A percentile compares a stretch with the other conserved stretches of the same genome.
phyloP scores from a whole-genome alignment of 2,797 vertebrate species.

The Dicrostonyx torquatus region DNA sequence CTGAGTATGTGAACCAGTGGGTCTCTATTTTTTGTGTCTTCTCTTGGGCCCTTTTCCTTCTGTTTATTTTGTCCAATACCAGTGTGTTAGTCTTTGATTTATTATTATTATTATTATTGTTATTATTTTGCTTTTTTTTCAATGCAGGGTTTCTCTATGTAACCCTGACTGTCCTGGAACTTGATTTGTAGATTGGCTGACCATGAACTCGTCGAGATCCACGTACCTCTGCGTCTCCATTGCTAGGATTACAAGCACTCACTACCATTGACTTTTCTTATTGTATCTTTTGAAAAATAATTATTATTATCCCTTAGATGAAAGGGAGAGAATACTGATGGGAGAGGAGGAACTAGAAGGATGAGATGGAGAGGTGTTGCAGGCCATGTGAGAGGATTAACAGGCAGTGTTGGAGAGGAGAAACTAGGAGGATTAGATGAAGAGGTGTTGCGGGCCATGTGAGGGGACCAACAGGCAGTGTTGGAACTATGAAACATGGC shows the following conservation, averaged over 20 bases:
- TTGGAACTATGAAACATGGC: neutral
- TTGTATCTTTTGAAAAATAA: neutral
- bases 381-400: neutral
- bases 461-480: too few relatives aligned
- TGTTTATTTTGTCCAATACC: neutral
- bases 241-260: neutral
- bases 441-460: neutral
- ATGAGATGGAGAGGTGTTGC: neutral
- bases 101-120: too few relatives aligned
- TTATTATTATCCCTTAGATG: neutral
- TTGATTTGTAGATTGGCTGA: neutral
- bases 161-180: neutral
- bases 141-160: neutral
- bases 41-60: neutral
- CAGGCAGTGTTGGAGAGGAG: neutral
- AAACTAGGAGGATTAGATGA: neutral
- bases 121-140: neutral
- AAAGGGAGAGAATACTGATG: neutral
- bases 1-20: neutral
- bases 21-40: neutral
- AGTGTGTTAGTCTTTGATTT: neutral
- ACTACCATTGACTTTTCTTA: neutral
- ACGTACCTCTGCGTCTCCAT: neutral
- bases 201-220: neutral
- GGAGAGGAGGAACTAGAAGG: neutral